Evolutionary conservation across 2,888 invertebrate genomes (phyloP).

Genomic region (Apantesis nais): DNA sequence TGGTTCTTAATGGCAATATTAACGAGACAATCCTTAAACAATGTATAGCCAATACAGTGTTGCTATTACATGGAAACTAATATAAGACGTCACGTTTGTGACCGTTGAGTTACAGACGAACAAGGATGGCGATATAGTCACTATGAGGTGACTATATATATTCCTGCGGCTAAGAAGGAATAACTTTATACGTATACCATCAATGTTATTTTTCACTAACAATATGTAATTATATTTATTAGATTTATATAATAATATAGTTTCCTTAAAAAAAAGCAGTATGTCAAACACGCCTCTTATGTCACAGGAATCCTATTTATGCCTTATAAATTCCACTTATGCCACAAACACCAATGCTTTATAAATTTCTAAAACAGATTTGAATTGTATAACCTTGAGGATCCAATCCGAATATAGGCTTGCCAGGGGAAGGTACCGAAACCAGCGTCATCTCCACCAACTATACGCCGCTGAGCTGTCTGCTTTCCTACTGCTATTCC

Average conservation of each 20-base stretch:
- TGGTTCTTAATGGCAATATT: background rate
- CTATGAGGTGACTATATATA: no score
- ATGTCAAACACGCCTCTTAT: background rate
- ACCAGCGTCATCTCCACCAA: constrained; percentile 97
- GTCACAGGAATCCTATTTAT: background rate
- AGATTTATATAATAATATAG: no score
- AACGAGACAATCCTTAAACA: background rate
- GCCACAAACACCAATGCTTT: background rate
- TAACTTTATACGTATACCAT: no score
- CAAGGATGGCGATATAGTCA: no score
- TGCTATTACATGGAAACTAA: no score
- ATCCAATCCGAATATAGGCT: constrained; percentile 96
- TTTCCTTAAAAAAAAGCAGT: background rate
- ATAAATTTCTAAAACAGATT: constrained; percentile 1
- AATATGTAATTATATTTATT: background rate
- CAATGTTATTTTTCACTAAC: no score
- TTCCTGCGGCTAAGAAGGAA: no score
- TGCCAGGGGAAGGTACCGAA: constrained; percentile 98
- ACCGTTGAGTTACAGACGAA: no score
- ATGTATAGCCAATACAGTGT: no score
- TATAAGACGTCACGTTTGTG: no score
- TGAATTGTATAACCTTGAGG: constrained; percentile 88
- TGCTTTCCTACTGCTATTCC: constrained; percentile 94
- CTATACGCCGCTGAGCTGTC: constrained; percentile 94
- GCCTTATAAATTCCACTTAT: constrained; percentile 5